Conservation (phyloP, 1,140 invertebrate genomes). For the Leptestheria dahalacensis region DNA sequence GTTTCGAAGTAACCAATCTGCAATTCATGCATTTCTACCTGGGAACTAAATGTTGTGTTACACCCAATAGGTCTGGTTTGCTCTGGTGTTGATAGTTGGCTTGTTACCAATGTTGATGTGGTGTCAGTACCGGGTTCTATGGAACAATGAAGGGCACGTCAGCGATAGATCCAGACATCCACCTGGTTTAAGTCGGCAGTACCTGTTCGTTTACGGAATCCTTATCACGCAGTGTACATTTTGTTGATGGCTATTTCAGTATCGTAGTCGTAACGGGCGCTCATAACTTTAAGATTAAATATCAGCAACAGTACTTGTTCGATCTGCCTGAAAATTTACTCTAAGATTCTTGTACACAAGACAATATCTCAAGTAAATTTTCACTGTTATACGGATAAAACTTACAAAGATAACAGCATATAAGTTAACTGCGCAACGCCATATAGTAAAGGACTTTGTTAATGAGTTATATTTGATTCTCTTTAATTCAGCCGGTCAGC, state of each 20-base stretch:
- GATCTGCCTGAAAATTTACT: constrained; percentile 7
- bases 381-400: neutral
- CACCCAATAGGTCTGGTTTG: constrained; percentile 19
- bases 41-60: neutral
- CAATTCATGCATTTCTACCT: neutral
- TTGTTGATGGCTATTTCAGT: too few species aligned
- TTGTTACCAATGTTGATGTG: constrained; percentile 17
- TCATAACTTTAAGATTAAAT: too few species aligned
- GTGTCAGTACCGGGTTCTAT: constrained; percentile 16
- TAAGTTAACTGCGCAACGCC: too few species aligned
- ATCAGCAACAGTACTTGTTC: too few species aligned
- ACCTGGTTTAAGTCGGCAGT: constrained; percentile 16
- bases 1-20: constrained; percentile 19
- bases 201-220: constrained; percentile 19
- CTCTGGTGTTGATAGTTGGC: constrained; percentile 12
- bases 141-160: neutral
- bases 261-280: too few species aligned
- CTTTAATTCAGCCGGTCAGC: neutral
- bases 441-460: too few species aligned
- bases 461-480: constrained; percentile 7
- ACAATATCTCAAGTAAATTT: constrained; percentile 2
- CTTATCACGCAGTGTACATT: constrained; percentile 19
- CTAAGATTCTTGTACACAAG: neutral
- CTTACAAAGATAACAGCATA: too few species aligned
- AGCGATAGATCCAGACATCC: neutral